Evolutionary conservation across 2,797 vertebrate genomes (phyloP), one percentile per base, ranked within the genome.

Genomic region (Cirrhinus mrigala): DNA sequence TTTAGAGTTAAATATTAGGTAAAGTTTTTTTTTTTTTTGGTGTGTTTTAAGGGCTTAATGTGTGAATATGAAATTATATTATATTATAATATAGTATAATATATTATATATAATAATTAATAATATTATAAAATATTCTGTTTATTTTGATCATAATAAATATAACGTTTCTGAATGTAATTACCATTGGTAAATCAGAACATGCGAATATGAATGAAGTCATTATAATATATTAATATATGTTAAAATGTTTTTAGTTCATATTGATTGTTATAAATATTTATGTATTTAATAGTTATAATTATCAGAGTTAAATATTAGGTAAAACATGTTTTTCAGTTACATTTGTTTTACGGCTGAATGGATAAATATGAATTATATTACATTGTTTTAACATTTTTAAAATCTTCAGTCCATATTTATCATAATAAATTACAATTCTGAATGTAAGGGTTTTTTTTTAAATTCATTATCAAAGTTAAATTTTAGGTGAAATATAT

Each of bases 391-490:
- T n/a, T n/a, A n/a, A n/a, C n/a, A n/a, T n/a, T n/a, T 14, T 44
- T 40, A 4, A 68, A 37, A 44, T 69, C 20, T 70, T 70, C 14
- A 50, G 15, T 16, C 1, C n/a, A 50, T 50, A 29, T 18, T 50
- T 7, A 73, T 29, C 24, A 27, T 48, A 27, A 27, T 48, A 27
- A 73, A 0, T 66, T 16, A 73, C 46, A 11, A n/a, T 14, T 44
- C 12, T 12, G 11, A n/a, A 44, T 69, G 11, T 22, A 22, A 40
- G n/a, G n/a, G n/a, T 11, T 58, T 3, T 10, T n/a, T 56, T 56
- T 56, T 0, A 0, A 15, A 1, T 20, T 56, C 1, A 58, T n/a
- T n/a, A n/a, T n/a, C n/a, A n/a, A n/a, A n/a, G n/a, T 4, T 24
- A 2, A 5, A 27, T 27, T 62, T 62, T 27, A 27, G 11, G n/a